Percentiles rank a stretch among this genome's conserved stretches.
Evolutionary conservation across 2,888 invertebrate genomes (phyloP).

Genomic region (Polyommatus iphigenia): DNA sequence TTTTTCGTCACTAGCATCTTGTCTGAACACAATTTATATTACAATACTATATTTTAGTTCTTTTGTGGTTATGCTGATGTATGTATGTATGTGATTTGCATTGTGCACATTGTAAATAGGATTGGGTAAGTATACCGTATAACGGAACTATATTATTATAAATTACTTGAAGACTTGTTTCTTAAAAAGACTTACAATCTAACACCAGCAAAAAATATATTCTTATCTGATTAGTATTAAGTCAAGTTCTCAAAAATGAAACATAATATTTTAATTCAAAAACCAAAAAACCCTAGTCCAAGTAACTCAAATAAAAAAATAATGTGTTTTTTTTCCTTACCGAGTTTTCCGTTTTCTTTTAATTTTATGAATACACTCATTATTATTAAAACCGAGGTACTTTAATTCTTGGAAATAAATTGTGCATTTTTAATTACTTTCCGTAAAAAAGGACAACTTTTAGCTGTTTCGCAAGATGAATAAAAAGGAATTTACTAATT

Average conservation of each 20-base stretch:
- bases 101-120: background rate
- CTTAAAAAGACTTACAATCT: background rate
- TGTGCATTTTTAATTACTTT: conserved; percentile 27
- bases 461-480: conserved; percentile 49
- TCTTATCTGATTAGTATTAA: background rate
- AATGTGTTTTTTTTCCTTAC: background rate
- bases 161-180: too few relatives aligned
- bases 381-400: background rate
- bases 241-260: background rate
- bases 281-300: background rate
- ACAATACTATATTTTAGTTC: too few relatives aligned
- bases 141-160: too few relatives aligned
- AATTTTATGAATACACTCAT: background rate
- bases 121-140: too few relatives aligned
- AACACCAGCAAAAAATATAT: background rate
- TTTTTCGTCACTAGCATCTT: too few relatives aligned
- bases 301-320: background rate
- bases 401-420: conserved; percentile 19
- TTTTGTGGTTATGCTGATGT: background rate
- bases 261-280: background rate
- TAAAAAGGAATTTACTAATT: conserved; percentile 55
- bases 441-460: conserved; percentile 44
- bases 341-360: background rate
- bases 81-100: background rate
- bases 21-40: too few relatives aligned